Conservation (phyloP, 2,888 invertebrate genomes). For the Noctua janthina region DNA sequence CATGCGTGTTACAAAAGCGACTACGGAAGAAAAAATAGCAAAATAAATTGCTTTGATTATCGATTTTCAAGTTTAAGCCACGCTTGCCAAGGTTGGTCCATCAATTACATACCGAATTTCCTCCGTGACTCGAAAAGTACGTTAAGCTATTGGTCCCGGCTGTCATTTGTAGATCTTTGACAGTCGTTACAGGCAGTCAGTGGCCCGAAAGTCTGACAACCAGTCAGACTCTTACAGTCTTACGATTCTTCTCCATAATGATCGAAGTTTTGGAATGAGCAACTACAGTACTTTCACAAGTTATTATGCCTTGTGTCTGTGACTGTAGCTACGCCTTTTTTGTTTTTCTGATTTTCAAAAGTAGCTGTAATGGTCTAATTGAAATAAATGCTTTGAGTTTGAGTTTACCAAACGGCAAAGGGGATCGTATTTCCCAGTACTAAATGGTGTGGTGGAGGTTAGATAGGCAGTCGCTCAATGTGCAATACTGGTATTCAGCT, state of each 20-base stretch:
- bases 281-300: no score
- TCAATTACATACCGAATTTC: neutral
- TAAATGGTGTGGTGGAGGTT: neutral
- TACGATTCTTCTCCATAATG: no score
- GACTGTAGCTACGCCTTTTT: no score
- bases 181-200: neutral
- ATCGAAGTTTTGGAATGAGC: no score
- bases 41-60: neutral
- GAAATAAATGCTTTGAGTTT: no score
- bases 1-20: neutral
- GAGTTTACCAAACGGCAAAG: neutral
- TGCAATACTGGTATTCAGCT: neutral
- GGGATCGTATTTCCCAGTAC: neutral
- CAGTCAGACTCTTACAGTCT: neutral
- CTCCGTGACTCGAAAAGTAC: neutral
- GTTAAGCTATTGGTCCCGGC: neutral
- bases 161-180: neutral
- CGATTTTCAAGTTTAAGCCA: neutral
- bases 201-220: neutral
- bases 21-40: neutral
- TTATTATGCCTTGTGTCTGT: no score
- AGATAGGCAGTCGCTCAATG: neutral
- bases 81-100: neutral
- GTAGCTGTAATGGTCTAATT: no score
- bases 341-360: no score